Evolutionary conservation across 2,797 vertebrate species (phyloP).

Genomic region (Coregonus suidteri): DNA sequence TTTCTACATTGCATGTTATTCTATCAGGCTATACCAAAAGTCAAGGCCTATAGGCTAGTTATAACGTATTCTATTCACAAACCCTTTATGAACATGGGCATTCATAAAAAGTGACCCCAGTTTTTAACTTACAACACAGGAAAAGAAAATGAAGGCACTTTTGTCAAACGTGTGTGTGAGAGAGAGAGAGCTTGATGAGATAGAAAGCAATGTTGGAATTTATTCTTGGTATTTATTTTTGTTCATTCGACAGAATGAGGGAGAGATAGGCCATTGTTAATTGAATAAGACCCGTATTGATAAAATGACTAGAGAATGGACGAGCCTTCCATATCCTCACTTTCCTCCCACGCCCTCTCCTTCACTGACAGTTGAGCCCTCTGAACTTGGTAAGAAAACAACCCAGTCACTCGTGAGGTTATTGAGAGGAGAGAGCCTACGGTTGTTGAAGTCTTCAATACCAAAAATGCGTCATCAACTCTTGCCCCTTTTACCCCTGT

Average conservation of each 20-base stretch:
- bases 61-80: no score
- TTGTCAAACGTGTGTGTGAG: no score
- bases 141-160: no score
- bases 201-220: no score
- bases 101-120: no score
- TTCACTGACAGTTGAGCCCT: constrained; percentile 58
- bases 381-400: constrained; percentile 60
- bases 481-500: constrained; percentile 73
- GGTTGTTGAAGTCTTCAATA: constrained; percentile 53
- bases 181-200: no score
- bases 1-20: neutral
- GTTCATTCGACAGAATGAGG: no score
- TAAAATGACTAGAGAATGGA: neutral
- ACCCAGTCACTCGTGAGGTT: constrained; percentile 57
- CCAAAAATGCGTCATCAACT: constrained; percentile 42
- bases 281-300: no score
- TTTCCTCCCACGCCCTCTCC: constrained; percentile 36
- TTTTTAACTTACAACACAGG: no score
- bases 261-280: no score
- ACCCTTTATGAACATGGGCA: no score
- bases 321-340: neutral
- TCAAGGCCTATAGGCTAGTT: neutral
- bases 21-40: neutral
- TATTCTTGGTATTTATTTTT: no score
- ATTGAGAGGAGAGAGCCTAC: constrained; percentile 51